These are phyloP conservation scores for Chaetogeoica ovagalla DNA, from an alignment of 2,888 invertebrate genomes.

Conservation along the genomic window DNA sequence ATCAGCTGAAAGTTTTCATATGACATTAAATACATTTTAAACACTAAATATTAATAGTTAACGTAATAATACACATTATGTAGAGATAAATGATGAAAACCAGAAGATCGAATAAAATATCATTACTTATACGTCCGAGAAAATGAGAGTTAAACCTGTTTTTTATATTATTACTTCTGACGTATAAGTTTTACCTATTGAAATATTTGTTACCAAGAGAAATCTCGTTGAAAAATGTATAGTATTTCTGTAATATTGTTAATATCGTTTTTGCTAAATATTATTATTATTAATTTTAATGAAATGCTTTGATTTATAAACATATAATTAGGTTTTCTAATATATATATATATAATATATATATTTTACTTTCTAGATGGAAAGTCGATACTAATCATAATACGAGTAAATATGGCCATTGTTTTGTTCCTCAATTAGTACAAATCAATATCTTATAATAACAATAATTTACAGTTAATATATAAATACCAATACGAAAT, in stretches of 20 bases:
- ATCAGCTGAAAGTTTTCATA: constrained; percentile 6
- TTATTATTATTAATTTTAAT: background rate
- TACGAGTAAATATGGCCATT: constrained; percentile 3
- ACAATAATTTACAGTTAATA: background rate
- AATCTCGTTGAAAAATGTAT: constrained; percentile 19
- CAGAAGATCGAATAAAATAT: background rate
- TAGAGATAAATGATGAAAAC: background rate
- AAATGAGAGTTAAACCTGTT: constrained; percentile 28
- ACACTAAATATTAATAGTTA: background rate
- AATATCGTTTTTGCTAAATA: too few species aligned
- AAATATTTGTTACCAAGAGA: constrained; percentile 37
- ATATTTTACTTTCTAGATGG: constrained; percentile 27
- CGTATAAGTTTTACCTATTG: background rate
- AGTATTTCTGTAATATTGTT: background rate
- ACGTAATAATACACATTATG: background rate
- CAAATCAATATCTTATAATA: background rate
- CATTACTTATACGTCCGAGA: background rate
- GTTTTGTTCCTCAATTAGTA: background rate
- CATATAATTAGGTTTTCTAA: background rate
- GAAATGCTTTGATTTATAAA: constrained; percentile 15
- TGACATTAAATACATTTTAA: background rate
- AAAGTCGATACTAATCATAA: background rate
- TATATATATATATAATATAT: too few species aligned
- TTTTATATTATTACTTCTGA: constrained; percentile 10
- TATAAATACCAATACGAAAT: background rate